These are phyloP conservation scores for Drosophila niveifrons DNA, from an alignment of 2,888 invertebrate species.

Conservation along the genomic window DNA sequence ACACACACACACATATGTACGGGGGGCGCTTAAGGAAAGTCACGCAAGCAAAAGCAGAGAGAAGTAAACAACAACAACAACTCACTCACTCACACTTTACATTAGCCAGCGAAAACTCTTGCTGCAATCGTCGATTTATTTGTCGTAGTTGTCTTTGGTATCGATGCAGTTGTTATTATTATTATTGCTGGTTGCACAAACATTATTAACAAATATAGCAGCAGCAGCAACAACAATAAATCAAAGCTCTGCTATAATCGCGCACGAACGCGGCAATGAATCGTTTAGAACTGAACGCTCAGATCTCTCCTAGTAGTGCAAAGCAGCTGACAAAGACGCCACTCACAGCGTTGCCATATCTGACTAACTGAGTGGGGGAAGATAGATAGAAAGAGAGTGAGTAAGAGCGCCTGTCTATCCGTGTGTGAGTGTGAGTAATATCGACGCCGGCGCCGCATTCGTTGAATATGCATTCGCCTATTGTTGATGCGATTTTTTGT, in stretches of 20 bases:
- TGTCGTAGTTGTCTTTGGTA: constrained; percentile 28
- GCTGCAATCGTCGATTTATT: constrained; percentile 49
- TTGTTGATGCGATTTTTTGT: constrained; percentile 22
- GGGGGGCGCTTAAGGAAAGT: constrained; percentile 47
- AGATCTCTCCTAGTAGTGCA: constrained; percentile 10
- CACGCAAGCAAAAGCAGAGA: constrained; percentile 47
- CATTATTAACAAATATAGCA: constrained; percentile 68
- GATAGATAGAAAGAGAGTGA: constrained; percentile 7
- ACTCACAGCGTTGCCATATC: constrained; percentile 25
- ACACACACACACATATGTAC: constrained; percentile 14
- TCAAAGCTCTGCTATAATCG: constrained; percentile 49
- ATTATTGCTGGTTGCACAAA: constrained; percentile 56
- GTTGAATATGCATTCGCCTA: background rate
- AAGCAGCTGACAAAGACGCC: constrained; percentile 37
- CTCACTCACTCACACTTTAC: constrained; percentile 53
- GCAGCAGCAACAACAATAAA: constrained; percentile 43
- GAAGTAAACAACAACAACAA: constrained; percentile 26
- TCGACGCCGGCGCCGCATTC: constrained; percentile 10
- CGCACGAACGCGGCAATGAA: constrained; percentile 66
- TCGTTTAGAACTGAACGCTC: constrained; percentile 67
- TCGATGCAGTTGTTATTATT: constrained; percentile 31
- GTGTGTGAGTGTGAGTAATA: constrained; percentile 6
- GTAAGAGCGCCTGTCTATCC: no score
- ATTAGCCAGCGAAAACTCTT: constrained; percentile 60
- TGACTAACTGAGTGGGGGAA: background rate